These are phyloP conservation scores for Sebastes vulpes DNA, from an alignment of 2,797 vertebrate genomes.

Conservation along the genomic window DNA sequence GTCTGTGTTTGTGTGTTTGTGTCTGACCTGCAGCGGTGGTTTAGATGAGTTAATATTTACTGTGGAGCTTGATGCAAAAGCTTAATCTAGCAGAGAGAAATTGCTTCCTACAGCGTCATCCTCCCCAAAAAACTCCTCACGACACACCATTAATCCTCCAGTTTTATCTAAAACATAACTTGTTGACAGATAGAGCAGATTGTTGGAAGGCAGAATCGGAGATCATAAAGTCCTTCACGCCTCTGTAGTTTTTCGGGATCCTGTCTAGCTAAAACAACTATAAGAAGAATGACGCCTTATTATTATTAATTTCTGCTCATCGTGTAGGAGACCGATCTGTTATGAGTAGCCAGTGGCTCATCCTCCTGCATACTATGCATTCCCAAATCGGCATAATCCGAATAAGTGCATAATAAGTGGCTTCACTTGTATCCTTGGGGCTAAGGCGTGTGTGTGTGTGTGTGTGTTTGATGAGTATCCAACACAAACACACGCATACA, in stretches of 20 bases:
- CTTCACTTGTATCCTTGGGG: conserved; percentile 56
- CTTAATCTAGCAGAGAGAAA: conserved; percentile 36
- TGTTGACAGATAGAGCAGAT: background rate
- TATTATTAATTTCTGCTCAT: conserved; percentile 7
- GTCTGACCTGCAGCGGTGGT: conserved; percentile 17
- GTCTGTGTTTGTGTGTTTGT: conserved; percentile 18
- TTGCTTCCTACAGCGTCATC: conserved; percentile 27
- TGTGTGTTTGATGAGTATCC: conserved; percentile 63
- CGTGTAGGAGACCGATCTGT: conserved; percentile 40
- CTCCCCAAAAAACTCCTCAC: conserved; percentile 31
- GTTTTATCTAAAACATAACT: conserved; percentile 27
- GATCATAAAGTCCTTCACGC: background rate
- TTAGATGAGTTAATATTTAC: conserved; percentile 53
- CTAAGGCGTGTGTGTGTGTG: conserved; percentile 60
- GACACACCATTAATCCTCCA: conserved; percentile 13
- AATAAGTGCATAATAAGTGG: conserved; percentile 62
- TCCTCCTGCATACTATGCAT: conserved; percentile 48
- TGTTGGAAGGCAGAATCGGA: background rate
- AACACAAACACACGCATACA: conserved; percentile 58
- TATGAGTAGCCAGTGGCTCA: conserved; percentile 39
- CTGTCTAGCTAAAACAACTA: conserved; percentile 17
- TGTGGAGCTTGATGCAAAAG: background rate
- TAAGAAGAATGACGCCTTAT: background rate
- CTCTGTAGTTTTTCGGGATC: background rate
- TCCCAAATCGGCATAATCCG: conserved; percentile 49